Evolutionary conservation across 2,888 invertebrate species (phyloP), one percentile per base, ranked within the genome.

Genomic region (Nephrotoma guestfalica): DNA sequence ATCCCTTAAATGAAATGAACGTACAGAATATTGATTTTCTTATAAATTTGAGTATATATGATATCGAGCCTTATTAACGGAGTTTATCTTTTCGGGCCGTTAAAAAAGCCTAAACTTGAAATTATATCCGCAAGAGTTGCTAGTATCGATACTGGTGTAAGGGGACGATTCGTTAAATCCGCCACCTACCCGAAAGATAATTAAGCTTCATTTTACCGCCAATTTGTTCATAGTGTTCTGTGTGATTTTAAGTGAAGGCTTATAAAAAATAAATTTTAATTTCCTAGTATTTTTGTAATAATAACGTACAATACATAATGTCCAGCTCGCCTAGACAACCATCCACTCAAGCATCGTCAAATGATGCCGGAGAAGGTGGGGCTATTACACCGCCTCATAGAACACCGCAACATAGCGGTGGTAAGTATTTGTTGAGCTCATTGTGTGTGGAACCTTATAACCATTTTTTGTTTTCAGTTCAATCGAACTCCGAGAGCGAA

Each of bases 401-500:
- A 6, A 41, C 84, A 13, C 84, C 84, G 5, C 84, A 84, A 41
- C 84, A 5, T 41, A 84, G 15, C n/a, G 83, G n/a, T 41, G 42
- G 42, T 84, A 84, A 84, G 15, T 84, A 47, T 2, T 47, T 47
- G 11, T 47, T n/a, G 2, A 30, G 15, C 41, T 84, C 41, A 3
- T 40, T 83, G n/a, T 47, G 4, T 13, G 9, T 6, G 30, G 4
- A 30, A 83, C 0, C n/a, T 13, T 47, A 40, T 40, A 18, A 83
- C 6, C 13, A 7, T 7, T 83, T 83, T 6, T 7, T 84, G 41
- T 84, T 41, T 84, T 84, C 9, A 84, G 84, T 41, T 41, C 42
- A 41, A 42, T 41, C 83, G n/a, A 84, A 84, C n/a, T 84, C 84
- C 11, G 90, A 90, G 87, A 89, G 89, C 2, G 91, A 90, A 7